Conservation (phyloP, 2,113 vertebrate genomes). For the Sphaerodactylus townsendi region DNA sequence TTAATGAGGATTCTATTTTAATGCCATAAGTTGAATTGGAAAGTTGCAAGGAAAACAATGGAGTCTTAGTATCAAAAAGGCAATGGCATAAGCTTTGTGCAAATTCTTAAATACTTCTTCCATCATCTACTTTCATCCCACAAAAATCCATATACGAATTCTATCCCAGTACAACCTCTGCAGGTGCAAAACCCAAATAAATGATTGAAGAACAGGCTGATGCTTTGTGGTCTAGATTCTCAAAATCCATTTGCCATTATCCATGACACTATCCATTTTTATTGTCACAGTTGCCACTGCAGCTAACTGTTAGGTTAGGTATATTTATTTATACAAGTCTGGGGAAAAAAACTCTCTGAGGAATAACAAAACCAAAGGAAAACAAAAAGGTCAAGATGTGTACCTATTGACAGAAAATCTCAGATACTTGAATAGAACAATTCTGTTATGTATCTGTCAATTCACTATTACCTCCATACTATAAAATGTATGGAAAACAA, state of each 20-base stretch:
- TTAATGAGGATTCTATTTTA: slow-evolving; percentile 47
- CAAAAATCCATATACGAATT: slow-evolving; percentile 53
- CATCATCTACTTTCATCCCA: slow-evolving; percentile 35
- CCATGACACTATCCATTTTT: slow-evolving; percentile 67
- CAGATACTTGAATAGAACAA: slow-evolving; percentile 21
- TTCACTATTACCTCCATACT: neutral
- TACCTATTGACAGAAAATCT: slow-evolving; percentile 37
- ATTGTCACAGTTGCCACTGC: slow-evolving; percentile 61
- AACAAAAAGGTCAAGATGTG: neutral
- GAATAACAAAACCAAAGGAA: neutral
- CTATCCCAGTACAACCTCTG: slow-evolving; percentile 48
- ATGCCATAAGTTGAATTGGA: neutral
- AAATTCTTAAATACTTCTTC: slow-evolving; percentile 41
- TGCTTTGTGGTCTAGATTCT: slow-evolving; percentile 69
- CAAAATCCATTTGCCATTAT: slow-evolving; percentile 73
- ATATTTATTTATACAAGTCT: slow-evolving; percentile 45
- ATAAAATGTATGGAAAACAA: neutral
- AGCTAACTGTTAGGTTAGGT: slow-evolving; percentile 48
- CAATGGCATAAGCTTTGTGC: slow-evolving; percentile 34
- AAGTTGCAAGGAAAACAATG: slow-evolving; percentile 32
- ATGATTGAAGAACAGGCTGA: slow-evolving; percentile 62
- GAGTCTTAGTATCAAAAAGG: neutral
- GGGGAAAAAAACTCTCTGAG: slow-evolving; percentile 24
- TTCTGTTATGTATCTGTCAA: neutral
- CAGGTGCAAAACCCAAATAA: slow-evolving; percentile 69